phyloP scores from a whole-genome alignment of 2,113 vertebrate species.

The Carollia perspicillata region DNA sequence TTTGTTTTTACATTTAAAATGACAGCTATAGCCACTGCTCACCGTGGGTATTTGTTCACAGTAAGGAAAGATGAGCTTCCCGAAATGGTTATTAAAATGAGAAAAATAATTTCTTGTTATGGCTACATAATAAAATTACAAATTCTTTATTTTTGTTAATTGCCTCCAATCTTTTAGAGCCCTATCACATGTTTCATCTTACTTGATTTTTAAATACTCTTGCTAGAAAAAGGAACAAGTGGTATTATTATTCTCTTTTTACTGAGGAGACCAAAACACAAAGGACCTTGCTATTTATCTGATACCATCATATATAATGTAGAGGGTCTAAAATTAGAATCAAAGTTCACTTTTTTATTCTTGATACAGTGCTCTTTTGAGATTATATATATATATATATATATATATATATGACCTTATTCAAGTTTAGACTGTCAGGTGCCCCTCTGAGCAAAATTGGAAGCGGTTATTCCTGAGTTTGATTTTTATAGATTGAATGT shows the following conservation, averaged over 20 bases:
- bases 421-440: not conserved
- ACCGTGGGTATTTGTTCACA: not conserved
- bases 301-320: not conserved
- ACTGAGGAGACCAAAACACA: not conserved
- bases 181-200: not conserved
- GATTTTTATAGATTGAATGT: not conserved
- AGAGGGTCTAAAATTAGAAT: not conserved
- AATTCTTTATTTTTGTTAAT: slow-evolving; percentile 7
- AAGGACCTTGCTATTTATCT: not conserved
- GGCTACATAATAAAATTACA: not conserved
- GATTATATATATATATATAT: too few species aligned
- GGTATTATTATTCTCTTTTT: not conserved
- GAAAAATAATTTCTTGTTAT: not conserved
- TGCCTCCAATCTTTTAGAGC: not conserved
- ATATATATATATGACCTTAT: not conserved
- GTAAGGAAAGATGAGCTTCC: not conserved
- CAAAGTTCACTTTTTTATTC: not conserved
- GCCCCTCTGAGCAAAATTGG: not conserved
- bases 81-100: slow-evolving; percentile 27
- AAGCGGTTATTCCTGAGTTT: not conserved
- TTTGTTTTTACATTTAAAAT: not conserved
- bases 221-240: not conserved
- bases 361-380: not conserved
- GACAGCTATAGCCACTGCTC: not conserved
- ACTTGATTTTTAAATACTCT: not conserved